Evolutionary conservation across 1,140 invertebrate species (phyloP).

Genomic region (Anoplolepis gracilipes): DNA sequence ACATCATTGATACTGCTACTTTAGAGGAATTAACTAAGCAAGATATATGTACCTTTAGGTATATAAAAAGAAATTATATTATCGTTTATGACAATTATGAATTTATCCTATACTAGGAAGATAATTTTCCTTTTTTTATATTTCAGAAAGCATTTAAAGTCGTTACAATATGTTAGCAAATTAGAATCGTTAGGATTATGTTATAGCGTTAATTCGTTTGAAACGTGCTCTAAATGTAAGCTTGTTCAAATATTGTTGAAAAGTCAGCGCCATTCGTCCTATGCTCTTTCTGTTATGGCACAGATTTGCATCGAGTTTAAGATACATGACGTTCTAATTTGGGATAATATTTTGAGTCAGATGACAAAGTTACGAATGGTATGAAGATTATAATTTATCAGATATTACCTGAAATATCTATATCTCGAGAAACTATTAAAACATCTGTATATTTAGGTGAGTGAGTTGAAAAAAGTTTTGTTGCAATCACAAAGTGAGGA

Average conservation of each 20-base stretch:
- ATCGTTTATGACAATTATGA: background rate
- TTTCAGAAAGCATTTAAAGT: constrained; percentile 79
- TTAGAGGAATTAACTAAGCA: constrained; percentile 79
- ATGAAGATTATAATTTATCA: constrained; percentile 1
- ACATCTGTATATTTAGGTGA: constrained; percentile 68
- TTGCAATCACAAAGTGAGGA: constrained; percentile 72
- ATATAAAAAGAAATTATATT: constrained; percentile 47
- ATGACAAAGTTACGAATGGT: constrained; percentile 78
- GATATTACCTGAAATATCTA: background rate
- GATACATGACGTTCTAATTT: constrained; percentile 76
- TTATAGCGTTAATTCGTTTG: constrained; percentile 80
- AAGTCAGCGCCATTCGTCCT: constrained; percentile 65
- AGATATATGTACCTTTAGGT: constrained; percentile 70
- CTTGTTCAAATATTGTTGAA: constrained; percentile 79
- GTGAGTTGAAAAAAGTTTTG: constrained; percentile 76
- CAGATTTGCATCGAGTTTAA: constrained; percentile 79
- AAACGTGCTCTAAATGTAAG: constrained; percentile 78
- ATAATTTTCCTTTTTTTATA: constrained; percentile 23
- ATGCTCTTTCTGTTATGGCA: constrained; percentile 74
- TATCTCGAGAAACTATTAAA: constrained; percentile 17
- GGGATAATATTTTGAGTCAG: constrained; percentile 74
- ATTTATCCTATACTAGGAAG: background rate
- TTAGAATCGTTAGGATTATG: constrained; percentile 82
- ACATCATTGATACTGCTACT: constrained; percentile 72
- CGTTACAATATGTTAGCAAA: constrained; percentile 81